These are phyloP conservation scores for Haliclystus octoradiatus DNA, from an alignment of 30 jellyfish, hydroid and myxozoan genomes.

Conservation along the genomic window DNA sequence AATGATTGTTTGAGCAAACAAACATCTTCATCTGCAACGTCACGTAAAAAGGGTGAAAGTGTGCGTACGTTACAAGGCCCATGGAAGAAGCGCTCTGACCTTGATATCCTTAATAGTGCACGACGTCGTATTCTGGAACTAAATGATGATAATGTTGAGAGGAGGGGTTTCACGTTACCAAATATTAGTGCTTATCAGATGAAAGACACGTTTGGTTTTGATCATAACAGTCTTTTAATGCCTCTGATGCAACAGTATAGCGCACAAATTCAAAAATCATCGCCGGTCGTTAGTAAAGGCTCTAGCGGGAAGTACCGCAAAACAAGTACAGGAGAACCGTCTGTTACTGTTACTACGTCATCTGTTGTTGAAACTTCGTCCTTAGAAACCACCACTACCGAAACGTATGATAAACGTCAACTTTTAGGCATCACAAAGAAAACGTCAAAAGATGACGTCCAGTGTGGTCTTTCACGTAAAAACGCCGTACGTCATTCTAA, in stretches of 20 bases:
- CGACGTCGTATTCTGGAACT: conserved; percentile 20
- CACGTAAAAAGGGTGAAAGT: not conserved
- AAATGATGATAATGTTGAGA: not conserved
- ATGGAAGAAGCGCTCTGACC: conserved; percentile 38
- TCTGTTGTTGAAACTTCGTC: not conserved
- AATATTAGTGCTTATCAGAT: not conserved
- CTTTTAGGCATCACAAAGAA: not conserved
- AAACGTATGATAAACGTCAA: not conserved
- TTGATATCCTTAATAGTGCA: conserved; percentile 63
- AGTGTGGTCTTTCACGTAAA: not conserved
- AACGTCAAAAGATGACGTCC: not conserved
- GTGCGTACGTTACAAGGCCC: conserved; percentile 13
- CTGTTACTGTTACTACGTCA: not conserved
- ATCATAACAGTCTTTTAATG: not conserved
- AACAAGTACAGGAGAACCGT: not conserved
- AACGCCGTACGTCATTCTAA: not conserved
- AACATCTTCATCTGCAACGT: too few relatives aligned
- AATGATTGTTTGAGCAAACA: too few relatives aligned
- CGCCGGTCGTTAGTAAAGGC: not conserved
- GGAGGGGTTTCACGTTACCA: conserved; percentile 28
- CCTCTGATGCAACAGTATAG: not conserved
- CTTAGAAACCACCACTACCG: too few relatives aligned
- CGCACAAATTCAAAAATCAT: not conserved
- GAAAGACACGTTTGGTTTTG: not conserved
- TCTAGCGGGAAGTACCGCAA: not conserved